Base-by-base conservation (phyloP, 2,888 invertebrate genomes). In the Brachyptera risi region DNA sequence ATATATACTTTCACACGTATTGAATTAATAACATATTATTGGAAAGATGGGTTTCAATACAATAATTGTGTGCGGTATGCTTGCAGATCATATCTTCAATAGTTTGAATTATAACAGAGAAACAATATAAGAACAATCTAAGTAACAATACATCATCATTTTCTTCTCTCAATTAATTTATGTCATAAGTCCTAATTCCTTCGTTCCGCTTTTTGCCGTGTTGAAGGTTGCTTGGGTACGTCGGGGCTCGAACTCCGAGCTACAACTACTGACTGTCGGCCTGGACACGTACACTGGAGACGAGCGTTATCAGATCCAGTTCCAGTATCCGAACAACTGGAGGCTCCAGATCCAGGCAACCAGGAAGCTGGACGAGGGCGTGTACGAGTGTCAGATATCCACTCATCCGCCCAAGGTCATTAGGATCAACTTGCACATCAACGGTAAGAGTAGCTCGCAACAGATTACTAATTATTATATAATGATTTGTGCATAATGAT, bases 171-270 rank as follows among this genome's bases (percentile, higher is more conserved):
- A n/a, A n/a, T n/a, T n/a, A n/a, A n/a, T n/a, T n/a, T n/a, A n/a
- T n/a, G n/a, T n/a, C n/a, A n/a, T n/a, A n/a, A n/a, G n/a, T n/a
- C n/a, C n/a, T n/a, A n/a, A n/a, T n/a, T n/a, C n/a, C n/a, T n/a
- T n/a, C n/a, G n/a, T n/a, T 5, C 35, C 35, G 35, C 35, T 31
- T 31, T 31, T 5, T 11, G 11, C 11, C 7, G n/a, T 40, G n/a
- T 9, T 4, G 1, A 74, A 87, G 87, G 87, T 87, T 62, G 85
- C 86, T 23, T 87, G 87, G 87, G 79, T 87, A 60, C 78, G 83
- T 31, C 47, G 47, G 1, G 24, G 24, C 47, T 2, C 24, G 21
- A 21, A 21, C 24, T 11, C 15, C 69, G 83, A 82, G 66, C 76
- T 87, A 68, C 83, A 84, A 70, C 73, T 87, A 57, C 75, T 87